Conservation (phyloP, 2,113 vertebrate species). For the Geothlypis trichas region DNA sequence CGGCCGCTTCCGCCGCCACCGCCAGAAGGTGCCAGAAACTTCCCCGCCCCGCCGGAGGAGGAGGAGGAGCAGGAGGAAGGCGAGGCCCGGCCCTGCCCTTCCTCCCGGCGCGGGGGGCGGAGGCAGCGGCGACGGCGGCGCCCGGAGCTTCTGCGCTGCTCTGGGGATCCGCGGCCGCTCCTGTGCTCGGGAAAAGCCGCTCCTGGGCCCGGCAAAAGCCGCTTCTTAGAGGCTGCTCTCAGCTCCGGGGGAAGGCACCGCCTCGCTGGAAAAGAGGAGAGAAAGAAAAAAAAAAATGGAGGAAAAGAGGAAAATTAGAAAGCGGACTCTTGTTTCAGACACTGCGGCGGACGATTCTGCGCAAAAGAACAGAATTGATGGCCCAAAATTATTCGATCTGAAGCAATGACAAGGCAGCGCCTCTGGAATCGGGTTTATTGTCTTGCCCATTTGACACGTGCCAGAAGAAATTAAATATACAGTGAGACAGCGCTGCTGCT, state of each 20-base stretch:
- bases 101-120: neutral
- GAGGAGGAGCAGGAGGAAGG: neutral
- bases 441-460: neutral
- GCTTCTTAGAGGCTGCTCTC: neutral
- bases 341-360: fast-evolving
- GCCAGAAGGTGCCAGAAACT: slow-evolving; percentile 45
- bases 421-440: neutral
- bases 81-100: neutral
- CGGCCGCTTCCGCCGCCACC: neutral
- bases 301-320: neutral
- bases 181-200: neutral
- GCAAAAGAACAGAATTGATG: neutral
- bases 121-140: neutral
- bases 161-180: fast-evolving
- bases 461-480: neutral
- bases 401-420: neutral
- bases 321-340: neutral
- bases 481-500: neutral
- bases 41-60: slow-evolving; percentile 4
- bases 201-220: neutral
- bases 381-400: fast-evolving
- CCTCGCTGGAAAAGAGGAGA: fast-evolving
- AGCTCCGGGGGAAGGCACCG: neutral
- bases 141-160: fast-evolving
- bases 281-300: neutral